Evolutionary conservation across 2,113 vertebrate genomes (phyloP).

Genomic region (Cnemophilus loriae): DNA sequence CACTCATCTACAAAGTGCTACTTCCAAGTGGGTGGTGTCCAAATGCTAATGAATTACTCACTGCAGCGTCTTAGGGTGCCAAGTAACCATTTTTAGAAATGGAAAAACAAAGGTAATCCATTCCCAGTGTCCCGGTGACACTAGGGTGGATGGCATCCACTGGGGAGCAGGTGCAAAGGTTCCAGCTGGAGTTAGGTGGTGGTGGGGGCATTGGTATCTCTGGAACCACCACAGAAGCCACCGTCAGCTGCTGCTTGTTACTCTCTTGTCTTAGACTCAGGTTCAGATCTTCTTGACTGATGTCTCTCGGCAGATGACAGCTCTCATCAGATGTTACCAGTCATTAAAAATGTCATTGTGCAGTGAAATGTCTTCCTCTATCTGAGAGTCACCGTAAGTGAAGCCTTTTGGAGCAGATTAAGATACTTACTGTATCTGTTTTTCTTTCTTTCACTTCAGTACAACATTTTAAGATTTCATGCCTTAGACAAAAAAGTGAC

Average conservation of each 20-base stretch:
- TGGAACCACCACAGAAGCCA: background rate
- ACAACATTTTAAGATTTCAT: background rate
- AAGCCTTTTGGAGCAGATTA: background rate
- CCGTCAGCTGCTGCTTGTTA: background rate
- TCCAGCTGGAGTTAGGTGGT: background rate
- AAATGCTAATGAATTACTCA: background rate
- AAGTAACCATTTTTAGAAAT: background rate
- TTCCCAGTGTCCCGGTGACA: background rate
- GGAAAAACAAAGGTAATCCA: background rate
- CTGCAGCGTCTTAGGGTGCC: background rate
- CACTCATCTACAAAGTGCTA: background rate
- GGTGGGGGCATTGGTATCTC: background rate
- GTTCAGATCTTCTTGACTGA: background rate
- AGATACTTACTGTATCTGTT: accelerated
- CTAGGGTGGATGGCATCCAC: background rate
- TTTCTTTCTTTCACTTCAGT: background rate
- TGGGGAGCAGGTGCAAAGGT: background rate
- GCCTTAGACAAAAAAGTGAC: background rate
- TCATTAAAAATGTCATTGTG: background rate
- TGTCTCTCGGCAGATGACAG: background rate
- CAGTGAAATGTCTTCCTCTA: background rate
- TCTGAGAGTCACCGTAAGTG: background rate
- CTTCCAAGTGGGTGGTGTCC: background rate
- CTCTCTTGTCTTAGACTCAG: background rate
- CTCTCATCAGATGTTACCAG: background rate